Evolutionary conservation across 2,888 invertebrate species (phyloP).

Genomic region (Drosophila fungiperda): DNA sequence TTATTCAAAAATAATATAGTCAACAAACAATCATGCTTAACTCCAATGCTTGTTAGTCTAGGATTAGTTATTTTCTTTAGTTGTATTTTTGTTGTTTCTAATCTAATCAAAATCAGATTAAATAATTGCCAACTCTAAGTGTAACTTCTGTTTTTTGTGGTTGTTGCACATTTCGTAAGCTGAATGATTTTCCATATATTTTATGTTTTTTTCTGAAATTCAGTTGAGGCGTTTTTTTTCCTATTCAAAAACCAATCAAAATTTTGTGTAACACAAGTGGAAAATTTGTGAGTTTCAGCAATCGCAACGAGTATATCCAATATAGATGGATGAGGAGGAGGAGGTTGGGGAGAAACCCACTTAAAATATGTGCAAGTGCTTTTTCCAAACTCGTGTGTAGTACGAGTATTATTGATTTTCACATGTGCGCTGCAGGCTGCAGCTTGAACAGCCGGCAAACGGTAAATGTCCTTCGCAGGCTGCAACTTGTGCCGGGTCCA

Average conservation of each 20-base stretch:
- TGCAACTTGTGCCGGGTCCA: conserved; percentile 62
- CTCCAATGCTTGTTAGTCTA: conserved; percentile 43
- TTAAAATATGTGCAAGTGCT: conserved; percentile 7
- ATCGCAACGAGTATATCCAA: conserved; percentile 12
- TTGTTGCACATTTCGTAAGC: conserved; percentile 40
- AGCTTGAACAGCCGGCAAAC: conserved; percentile 47
- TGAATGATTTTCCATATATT: conserved; percentile 30
- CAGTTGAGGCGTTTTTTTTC: conserved; percentile 3
- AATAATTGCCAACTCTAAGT: conserved; percentile 33
- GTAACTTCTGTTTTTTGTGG: conserved; percentile 16
- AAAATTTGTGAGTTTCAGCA: conserved; percentile 50
- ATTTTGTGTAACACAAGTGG: conserved; percentile 61
- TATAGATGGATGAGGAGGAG: background rate
- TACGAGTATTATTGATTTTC: conserved; percentile 64
- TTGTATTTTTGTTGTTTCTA: conserved; percentile 22
- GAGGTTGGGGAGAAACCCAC: background rate
- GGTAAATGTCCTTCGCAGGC: conserved; percentile 69
- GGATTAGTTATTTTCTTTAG: conserved; percentile 47
- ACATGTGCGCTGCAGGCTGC: conserved; percentile 46
- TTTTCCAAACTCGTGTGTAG: background rate
- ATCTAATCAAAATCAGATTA: conserved; percentile 61
- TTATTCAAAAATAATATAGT: conserved; percentile 19
- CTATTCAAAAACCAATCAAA: conserved; percentile 16
- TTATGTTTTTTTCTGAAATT: conserved; percentile 7
- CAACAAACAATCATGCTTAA: conserved; percentile 40